phyloP scores from a whole-genome alignment of 1,140 invertebrate genomes.

The Trichonephila inaurata region DNA sequence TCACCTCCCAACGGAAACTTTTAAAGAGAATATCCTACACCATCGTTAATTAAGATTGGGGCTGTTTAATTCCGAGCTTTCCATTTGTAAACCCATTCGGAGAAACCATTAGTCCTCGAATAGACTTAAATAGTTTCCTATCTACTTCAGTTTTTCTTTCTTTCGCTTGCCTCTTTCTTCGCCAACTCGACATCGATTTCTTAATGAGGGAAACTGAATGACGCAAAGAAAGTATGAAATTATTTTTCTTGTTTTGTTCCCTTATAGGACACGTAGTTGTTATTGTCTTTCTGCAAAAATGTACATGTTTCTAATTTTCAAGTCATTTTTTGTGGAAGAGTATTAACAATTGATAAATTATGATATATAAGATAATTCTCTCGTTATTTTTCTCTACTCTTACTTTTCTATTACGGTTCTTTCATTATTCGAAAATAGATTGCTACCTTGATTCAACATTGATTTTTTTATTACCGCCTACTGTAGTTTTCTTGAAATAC shows the following conservation, averaged over 20 bases:
- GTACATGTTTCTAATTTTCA: too few species aligned
- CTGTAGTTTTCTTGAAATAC: too few species aligned
- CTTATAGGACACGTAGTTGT: too few species aligned
- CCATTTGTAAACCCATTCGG: slow-evolving; percentile 62
- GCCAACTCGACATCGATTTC: not conserved
- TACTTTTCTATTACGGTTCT: too few species aligned
- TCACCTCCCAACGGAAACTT: slow-evolving; percentile 40
- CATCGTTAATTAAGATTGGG: slow-evolving; percentile 73
- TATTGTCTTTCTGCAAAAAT: too few species aligned
- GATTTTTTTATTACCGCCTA: too few species aligned
- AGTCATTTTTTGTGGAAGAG: too few species aligned
- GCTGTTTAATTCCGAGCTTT: slow-evolving; percentile 63
- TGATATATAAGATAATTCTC: too few species aligned
- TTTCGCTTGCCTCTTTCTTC: not conserved
- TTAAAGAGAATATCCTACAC: slow-evolving; percentile 48
- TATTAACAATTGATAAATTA: too few species aligned
- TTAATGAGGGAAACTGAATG: slow-evolving; percentile 28
- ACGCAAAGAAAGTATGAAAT: not conserved
- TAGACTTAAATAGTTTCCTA: slow-evolving; percentile 18
- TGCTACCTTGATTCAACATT: too few species aligned
- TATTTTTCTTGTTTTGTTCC: not conserved
- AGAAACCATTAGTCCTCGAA: slow-evolving; percentile 40
- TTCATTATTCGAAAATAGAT: too few species aligned
- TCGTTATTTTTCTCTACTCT: too few species aligned
- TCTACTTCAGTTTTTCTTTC: not conserved